Evolutionary conservation across 2,888 invertebrate species (phyloP), one percentile per base, ranked within the genome.

Genomic region (Psylliodes chrysocephalus): DNA sequence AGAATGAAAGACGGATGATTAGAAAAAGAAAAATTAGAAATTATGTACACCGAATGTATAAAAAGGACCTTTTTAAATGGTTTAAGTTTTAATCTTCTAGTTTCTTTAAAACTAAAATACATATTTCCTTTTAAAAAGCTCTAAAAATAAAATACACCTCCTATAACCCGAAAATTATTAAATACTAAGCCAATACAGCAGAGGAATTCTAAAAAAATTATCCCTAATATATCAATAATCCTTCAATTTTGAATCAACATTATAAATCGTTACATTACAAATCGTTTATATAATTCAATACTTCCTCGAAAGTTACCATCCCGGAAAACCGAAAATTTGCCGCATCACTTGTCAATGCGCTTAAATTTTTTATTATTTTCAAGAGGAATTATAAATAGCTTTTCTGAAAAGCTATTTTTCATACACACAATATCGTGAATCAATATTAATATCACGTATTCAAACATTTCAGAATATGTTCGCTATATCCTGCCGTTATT

Each of bases 371-470:
- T 38, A 57, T 35, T 47, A 57, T 57, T 57, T 57, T 47, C 25
- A 47, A 6, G 19, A 47, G 47, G 38, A 57, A 35, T 47, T 57
- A 47, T 57, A 57, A 57, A 57, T 57, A 47, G 56, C 56, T 47
- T 47, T 57, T 57, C 47, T 30, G 56, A 57, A 47, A 57, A 57
- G 56, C 56, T 57, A 57, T 57, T 57, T 57, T 57, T 47, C 56
- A 57, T 14, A 47, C 47, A 57, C 38, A 57, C 56, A 46, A 57
- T 47, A 47, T 57, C 47, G 47, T 57, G 47, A 57, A 57, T 47
- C 56, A 57, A 57, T 57, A 57, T 57, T 57, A 57, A 57, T 57
- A 57, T 57, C 56, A 47, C 56, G 56, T 57, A 47, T 57, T 47
- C 47, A 47, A 47, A 35, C 47, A 57, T 22, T 57, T 47, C 22